phyloP scores from a whole-genome alignment of 2,113 vertebrate species.

The Ia io region DNA sequence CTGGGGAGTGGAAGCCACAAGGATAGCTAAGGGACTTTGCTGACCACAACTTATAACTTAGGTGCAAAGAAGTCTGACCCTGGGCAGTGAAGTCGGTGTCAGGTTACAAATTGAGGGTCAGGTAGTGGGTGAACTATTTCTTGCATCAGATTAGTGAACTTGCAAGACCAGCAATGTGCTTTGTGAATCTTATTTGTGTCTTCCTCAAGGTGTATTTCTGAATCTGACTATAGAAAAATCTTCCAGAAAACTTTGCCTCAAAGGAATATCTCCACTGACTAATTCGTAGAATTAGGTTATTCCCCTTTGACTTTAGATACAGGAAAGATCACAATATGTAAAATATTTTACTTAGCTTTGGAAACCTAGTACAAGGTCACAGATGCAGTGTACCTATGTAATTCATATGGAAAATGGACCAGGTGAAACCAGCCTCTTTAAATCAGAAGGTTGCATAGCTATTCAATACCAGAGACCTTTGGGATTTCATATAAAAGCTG shows the following conservation, averaged over 20 bases:
- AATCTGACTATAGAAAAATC: neutral
- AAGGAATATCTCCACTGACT: neutral
- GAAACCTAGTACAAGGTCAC: neutral
- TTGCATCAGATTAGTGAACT: neutral
- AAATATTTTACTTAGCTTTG: neutral
- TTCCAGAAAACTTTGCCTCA: neutral
- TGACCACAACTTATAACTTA: neutral
- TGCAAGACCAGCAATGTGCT: neutral
- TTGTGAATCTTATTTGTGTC: neutral
- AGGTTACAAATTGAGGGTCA: neutral
- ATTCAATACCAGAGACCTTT: neutral
- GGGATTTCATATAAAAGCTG: neutral
- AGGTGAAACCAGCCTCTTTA: neutral
- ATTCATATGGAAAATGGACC: neutral
- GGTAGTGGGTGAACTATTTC: neutral
- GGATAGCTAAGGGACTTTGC: neutral
- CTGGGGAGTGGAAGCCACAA: neutral
- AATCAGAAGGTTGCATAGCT: neutral
- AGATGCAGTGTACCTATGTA: neutral
- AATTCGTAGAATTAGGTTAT: neutral
- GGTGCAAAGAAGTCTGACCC: neutral
- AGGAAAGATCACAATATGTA: neutral
- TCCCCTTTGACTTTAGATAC: neutral
- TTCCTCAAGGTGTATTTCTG: neutral
- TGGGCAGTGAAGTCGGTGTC: neutral